Conservation (phyloP, 2,797 vertebrate species). For the Brotula barbata region DNA sequence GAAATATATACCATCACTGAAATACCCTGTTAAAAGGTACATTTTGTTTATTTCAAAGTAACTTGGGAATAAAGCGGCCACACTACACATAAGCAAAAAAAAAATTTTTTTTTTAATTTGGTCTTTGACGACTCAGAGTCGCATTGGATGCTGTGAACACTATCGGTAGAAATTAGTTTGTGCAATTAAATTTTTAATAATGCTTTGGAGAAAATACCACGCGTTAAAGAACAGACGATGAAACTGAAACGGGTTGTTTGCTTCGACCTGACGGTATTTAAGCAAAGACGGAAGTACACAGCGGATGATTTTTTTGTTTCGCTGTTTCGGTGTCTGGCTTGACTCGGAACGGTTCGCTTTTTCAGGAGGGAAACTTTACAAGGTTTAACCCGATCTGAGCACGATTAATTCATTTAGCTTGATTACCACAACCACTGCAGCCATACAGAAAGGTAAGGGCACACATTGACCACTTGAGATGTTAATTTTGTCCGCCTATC, state of each 20-base stretch:
- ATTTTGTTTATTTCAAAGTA: neutral
- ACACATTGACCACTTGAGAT: neutral
- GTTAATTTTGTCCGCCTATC: conserved; percentile 47
- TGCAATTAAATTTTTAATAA: neutral
- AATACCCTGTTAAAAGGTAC: neutral
- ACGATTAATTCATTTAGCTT: conserved; percentile 65
- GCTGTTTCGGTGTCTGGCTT: conserved; percentile 57
- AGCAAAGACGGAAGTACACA: conserved; percentile 68
- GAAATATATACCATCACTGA: too few relatives aligned
- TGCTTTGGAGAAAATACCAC: too few relatives aligned
- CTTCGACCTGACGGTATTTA: conserved; percentile 37
- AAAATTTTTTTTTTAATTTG: too few relatives aligned
- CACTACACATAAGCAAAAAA: neutral
- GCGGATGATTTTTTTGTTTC: conserved; percentile 33
- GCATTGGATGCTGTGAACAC: neutral
- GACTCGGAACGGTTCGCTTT: conserved; percentile 81
- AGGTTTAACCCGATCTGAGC: conserved; percentile 81
- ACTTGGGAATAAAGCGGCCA: too few relatives aligned
- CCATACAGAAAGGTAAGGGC: conserved; percentile 72
- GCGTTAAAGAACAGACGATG: too few relatives aligned
- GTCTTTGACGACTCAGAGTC: neutral
- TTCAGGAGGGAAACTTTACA: conserved; percentile 87
- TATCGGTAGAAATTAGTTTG: neutral
- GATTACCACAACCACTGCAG: conserved; percentile 66
- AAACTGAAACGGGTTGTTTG: neutral